These are phyloP conservation scores for Callipepla californica DNA, from an alignment of 2,113 vertebrate species.

Conservation along the genomic window DNA sequence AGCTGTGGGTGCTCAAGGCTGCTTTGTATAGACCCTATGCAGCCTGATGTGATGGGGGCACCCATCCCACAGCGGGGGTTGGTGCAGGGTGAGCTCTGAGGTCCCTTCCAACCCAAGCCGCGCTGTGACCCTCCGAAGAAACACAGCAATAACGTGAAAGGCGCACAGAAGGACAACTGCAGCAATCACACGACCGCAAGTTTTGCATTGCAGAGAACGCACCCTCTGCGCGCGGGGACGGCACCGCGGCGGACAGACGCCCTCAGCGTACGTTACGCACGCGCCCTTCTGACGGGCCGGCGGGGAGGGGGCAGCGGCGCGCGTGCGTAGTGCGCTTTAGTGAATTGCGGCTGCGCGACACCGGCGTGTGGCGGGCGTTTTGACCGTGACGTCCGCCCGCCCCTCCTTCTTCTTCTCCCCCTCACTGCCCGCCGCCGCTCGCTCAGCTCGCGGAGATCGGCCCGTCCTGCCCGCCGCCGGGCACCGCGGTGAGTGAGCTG, in stretches of 20 bases:
- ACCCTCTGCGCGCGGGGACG: too few relatives aligned
- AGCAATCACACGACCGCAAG: rapidly evolving
- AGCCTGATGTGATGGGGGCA: too few relatives aligned
- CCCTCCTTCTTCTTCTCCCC: not conserved
- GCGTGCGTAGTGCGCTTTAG: not conserved
- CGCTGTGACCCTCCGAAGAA: too few relatives aligned
- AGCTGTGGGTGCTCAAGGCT: too few relatives aligned
- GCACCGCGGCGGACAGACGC: too few relatives aligned
- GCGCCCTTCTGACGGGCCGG: too few relatives aligned
- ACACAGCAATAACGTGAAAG: rapidly evolving
- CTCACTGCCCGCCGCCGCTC: too few relatives aligned
- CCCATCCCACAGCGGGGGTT: too few relatives aligned
- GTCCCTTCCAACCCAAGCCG: too few relatives aligned
- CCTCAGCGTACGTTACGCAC: not conserved
- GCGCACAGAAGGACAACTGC: not conserved
- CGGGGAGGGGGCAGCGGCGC: not conserved
- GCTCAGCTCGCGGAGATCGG: not conserved
- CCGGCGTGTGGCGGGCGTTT: slow-evolving; percentile 4
- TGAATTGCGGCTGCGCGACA: not conserved
- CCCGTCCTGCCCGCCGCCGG: not conserved
- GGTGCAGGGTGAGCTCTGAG: too few relatives aligned
- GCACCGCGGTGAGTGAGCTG: slow-evolving; percentile 2
- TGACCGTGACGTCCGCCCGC: not conserved
- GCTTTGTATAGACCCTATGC: too few relatives aligned
- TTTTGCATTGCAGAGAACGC: not conserved